These are phyloP conservation scores for Hyposoter didymator DNA, from an alignment of 2,888 invertebrate genomes.

Conservation along the genomic window DNA sequence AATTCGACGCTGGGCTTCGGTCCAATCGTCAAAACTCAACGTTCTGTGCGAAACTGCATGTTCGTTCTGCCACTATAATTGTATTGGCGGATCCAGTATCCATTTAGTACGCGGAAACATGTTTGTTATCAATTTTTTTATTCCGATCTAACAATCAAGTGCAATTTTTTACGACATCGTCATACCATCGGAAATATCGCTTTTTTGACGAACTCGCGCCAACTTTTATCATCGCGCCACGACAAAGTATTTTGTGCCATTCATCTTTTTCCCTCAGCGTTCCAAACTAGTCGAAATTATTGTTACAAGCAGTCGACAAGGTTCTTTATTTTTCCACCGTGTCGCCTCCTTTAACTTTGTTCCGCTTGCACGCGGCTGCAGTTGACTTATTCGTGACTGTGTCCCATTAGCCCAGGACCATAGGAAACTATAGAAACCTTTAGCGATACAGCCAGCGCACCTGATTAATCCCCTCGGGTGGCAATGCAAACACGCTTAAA, in stretches of 20 bases:
- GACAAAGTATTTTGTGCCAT: no score
- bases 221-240: not conserved
- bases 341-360: not conserved
- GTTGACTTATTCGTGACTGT: not conserved
- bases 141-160: conserved; percentile 38
- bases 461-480: not conserved
- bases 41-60: conserved; percentile 3
- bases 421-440: not conserved
- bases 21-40: conserved; percentile 24
- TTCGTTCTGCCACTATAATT: conserved; percentile 24
- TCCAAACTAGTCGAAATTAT: not conserved
- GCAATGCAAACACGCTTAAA: not conserved
- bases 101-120: conserved; percentile 30
- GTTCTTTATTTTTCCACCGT: not conserved
- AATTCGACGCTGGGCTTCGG: conserved; percentile 34
- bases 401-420: not conserved
- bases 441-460: not conserved
- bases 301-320: not conserved
- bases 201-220: not conserved
- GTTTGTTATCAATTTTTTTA: conserved; percentile 38
- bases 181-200: conserved; percentile 8
- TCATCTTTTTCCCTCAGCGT: not conserved
- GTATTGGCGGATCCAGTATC: conserved; percentile 18
- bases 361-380: not conserved
- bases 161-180: not conserved